Evolutionary conservation across 2,888 invertebrate genomes (phyloP).

Genomic region (Ptycholaimellus sp.): DNA sequence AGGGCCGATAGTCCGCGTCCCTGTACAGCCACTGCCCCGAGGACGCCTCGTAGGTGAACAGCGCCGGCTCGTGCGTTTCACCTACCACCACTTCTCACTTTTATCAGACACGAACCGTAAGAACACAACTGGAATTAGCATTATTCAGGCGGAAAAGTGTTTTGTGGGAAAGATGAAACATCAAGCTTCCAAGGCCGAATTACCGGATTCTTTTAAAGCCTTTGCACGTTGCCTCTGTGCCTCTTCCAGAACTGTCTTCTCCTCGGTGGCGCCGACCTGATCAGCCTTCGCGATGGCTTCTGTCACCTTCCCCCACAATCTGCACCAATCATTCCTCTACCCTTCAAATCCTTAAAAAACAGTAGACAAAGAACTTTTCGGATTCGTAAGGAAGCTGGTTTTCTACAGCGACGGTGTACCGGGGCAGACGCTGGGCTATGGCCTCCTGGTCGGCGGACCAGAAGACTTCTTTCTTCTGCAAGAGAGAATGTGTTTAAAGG

Average conservation of each 20-base stretch:
- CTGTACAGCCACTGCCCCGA: too few species aligned
- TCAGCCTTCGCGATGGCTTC: slow-evolving; percentile 57
- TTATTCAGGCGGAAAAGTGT: too few species aligned
- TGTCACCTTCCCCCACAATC: slow-evolving; percentile 60
- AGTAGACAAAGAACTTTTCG: slow-evolving; percentile 36
- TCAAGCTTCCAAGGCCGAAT: too few species aligned
- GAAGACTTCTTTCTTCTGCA: slow-evolving; percentile 27
- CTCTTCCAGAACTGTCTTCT: slow-evolving; percentile 68
- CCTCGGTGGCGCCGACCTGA: slow-evolving; percentile 59
- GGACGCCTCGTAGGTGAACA: too few species aligned
- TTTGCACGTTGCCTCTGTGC: slow-evolving; percentile 47
- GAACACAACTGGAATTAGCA: background rate
- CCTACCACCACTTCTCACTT: background rate
- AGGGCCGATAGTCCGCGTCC: slow-evolving; percentile 51
- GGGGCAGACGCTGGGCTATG: slow-evolving; percentile 45
- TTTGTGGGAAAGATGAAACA: too few species aligned
- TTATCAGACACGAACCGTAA: background rate
- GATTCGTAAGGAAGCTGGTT: slow-evolving; percentile 57
- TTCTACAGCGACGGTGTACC: slow-evolving; percentile 52
- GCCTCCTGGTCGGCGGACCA: slow-evolving; percentile 48
- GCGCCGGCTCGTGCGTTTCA: too few species aligned
- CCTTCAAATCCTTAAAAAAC: slow-evolving; percentile 1
- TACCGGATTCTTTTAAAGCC: too few species aligned
- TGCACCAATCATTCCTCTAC: slow-evolving; percentile 9
- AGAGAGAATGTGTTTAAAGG: too few species aligned